phyloP scores from a whole-genome alignment of 2,888 invertebrate genomes.

The Carpatolechia fugitivella region DNA sequence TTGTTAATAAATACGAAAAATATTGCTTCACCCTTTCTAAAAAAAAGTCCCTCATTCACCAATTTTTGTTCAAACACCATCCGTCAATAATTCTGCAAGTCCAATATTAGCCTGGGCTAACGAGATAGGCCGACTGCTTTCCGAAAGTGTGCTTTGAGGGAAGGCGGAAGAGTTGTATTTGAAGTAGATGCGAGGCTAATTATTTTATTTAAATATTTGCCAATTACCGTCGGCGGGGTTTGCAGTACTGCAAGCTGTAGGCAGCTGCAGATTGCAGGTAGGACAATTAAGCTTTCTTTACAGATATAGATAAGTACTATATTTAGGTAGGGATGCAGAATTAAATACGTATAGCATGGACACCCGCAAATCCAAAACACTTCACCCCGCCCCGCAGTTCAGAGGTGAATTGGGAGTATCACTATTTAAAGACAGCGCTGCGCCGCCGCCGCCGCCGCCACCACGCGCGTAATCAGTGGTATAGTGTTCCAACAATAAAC shows the following conservation, averaged over 20 bases:
- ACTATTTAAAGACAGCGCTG: no score
- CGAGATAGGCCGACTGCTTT: conserved; percentile 40
- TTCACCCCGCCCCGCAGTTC: no score
- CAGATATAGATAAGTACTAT: no score
- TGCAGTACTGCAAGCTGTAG: background rate
- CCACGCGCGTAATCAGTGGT: no score
- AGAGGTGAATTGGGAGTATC: no score
- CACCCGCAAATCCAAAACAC: no score
- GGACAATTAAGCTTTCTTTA: background rate
- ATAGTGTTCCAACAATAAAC: no score
- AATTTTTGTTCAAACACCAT: conserved; percentile 56
- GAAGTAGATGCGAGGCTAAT: conserved; percentile 35
- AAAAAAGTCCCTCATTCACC: conserved; percentile 25
- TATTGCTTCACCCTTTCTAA: background rate
- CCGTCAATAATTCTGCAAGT: conserved; percentile 60
- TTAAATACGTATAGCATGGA: no score
- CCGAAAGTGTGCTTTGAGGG: conserved; percentile 4
- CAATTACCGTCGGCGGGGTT: conserved; percentile 42
- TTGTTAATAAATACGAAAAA: no score
- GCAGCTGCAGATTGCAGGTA: background rate
- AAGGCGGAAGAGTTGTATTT: conserved; percentile 21
- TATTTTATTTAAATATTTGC: conserved; percentile 62
- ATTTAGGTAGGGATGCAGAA: no score
- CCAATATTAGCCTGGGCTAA: conserved; percentile 65
- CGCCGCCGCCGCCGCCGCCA: no score